Base-by-base conservation (phyloP, 2,888 invertebrate genomes). In the Phortica magna region DNA sequence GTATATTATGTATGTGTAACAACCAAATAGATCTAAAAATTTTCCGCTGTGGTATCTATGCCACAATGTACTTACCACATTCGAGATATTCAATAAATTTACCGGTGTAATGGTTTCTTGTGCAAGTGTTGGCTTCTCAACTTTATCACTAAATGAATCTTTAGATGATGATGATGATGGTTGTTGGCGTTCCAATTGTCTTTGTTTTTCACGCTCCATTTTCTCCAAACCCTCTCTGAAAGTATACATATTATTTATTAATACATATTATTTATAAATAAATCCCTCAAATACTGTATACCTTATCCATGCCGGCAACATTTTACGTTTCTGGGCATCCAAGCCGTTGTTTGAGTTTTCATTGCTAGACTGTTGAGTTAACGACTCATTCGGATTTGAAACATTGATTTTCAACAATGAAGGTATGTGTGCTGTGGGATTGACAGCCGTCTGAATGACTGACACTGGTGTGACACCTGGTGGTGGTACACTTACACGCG, bases 301-400 rank as follows among this genome's bases (percentile, higher is more conserved):
- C 91, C 98, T 94, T 82, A 99, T 98, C 99, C 99, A 99, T 0
- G 97, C 97, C n/a, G 99, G 99, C 31, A 99, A 93, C 85, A 96
- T 96, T 88, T 97, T 95, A 55, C 98, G 93, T 92, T 97, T 97
- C 19, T 96, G 96, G 17, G 97, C 97, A 92, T 98, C 98, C 90
- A 94, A 92, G 43, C 93, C 90, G 65, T 89, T 86, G 73, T 76
- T 80, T 68, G 64, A 74, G 6, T 9, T 41, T 2, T 2, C 74
- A 70, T 65, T 59, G 41, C 41, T 39, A 22, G 43, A 53, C n/a
- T 43, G 67, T 59, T 55, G 22, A 22, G 61, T 14, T n/a, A 17
- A 17, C 7, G 79, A 72, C 59, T 83, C 85, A 83, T 90, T 89
- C n/a, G 90, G 90, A 82, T 90, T 88, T 76, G 88, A 83, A 10